A percentile compares a stretch with the other conserved stretches of the same genome.
These are phyloP conservation scores for Atractosteus spatula DNA, from an alignment of 2,113 vertebrate species.

Conservation along the genomic window DNA sequence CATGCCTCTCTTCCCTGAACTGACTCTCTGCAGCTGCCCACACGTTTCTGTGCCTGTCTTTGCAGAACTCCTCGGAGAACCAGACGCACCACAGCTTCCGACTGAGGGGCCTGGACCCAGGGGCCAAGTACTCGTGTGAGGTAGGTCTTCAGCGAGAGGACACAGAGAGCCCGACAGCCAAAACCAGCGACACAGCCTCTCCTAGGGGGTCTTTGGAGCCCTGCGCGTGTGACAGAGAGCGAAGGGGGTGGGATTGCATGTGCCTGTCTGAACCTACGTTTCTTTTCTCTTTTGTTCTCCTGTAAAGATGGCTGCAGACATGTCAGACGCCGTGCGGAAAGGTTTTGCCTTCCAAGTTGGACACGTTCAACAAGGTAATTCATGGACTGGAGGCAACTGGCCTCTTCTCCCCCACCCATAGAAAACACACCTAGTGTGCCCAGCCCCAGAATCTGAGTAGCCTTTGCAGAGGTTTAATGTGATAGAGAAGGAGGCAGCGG, in stretches of 20 bases:
- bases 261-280: not conserved
- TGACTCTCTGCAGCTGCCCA: no score
- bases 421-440: no score
- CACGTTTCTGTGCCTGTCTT: constrained; percentile 10
- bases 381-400: no score
- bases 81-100: constrained; percentile 56
- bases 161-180: no score
- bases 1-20: no score
- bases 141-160: constrained; percentile 37
- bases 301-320: constrained; percentile 63
- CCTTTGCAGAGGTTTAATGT: no score
- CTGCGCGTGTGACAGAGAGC: not conserved
- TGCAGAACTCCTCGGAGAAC: constrained; percentile 51
- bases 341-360: constrained; percentile 51
- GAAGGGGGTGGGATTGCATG: not conserved
- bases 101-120: constrained; percentile 48
- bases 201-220: not conserved
- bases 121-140: constrained; percentile 65
- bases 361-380: constrained; percentile 33
- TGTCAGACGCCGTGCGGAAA: constrained; percentile 64
- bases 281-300: constrained; percentile 3
- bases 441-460: no score
- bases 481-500: not conserved
- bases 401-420: no score
- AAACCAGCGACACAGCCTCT: no score